Base-by-base conservation (phyloP, 2,113 vertebrate genomes). In the Syrrhaptes paradoxus region DNA sequence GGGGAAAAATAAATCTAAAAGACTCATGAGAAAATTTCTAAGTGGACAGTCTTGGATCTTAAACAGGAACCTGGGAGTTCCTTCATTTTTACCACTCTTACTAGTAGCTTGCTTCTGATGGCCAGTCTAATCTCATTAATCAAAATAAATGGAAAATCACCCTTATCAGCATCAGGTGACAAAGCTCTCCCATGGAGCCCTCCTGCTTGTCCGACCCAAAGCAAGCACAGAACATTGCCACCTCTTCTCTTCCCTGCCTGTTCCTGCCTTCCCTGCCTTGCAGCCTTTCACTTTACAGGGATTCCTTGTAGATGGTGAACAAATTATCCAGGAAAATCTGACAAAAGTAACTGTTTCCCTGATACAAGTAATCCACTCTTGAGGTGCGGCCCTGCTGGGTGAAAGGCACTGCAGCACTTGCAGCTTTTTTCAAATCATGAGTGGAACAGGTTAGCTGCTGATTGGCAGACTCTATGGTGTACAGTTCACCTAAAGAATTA, bases 351-450 rank as follows among this genome's bases (percentile, higher is more conserved):
- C 17, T 70, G 38, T 48, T 70, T 85, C 46, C 25, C 57, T 75
- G 74, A 77, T 26, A 87, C 17, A 87, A 36, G 52, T 34, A 78
- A 87, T 54, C 38, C 32, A 21, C 20, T 67, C 61, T 51, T 61
- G 65, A 95, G 79, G 73, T 89, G 74, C 25, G 65, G 63, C 79
- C 88, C 57, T 92, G 89, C 45, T 59, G 94, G 90, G 81, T 92
- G 76, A 94, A 97, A 97, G 91, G 94, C 91, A 95, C 94, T 75
- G 85, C 89, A 96, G 70, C 93, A 89, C 79, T 93, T 52, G 93
- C 90, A 96, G 92, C 54, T 86, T 71, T 90, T 63, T 66, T 38
- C 81, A 73, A n/a, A 77, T 63, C 19, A 11, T 1, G 22, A 10
- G 36, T 67, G 51, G 58, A 49, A 55, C 25, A 12, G 28, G 7